Percentiles rank a stretch among this genome's conserved stretches.
These are phyloP conservation scores for Excalfactoria chinensis DNA, from an alignment of 2,113 vertebrate genomes.

Conservation along the genomic window DNA sequence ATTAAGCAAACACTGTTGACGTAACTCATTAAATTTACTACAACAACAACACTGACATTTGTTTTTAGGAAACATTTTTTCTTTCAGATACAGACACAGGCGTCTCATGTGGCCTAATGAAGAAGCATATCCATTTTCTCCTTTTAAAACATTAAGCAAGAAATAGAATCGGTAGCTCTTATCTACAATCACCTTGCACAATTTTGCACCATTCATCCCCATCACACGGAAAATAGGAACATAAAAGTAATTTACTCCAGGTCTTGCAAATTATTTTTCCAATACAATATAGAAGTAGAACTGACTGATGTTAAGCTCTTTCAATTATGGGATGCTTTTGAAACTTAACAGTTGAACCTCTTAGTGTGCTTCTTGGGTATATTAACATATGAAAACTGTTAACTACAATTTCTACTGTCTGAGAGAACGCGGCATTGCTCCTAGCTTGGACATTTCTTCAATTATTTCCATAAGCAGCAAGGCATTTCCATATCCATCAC, in stretches of 20 bases:
- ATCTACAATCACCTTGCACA: not conserved
- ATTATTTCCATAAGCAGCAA: not conserved
- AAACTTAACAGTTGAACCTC: not conserved
- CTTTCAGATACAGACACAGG: not conserved
- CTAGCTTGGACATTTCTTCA: not conserved
- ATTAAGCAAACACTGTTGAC: not conserved
- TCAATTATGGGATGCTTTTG: not conserved
- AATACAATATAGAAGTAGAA: not conserved
- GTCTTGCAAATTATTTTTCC: not conserved
- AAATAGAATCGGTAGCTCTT: not conserved
- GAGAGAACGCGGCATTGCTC: not conserved
- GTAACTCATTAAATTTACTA: not conserved
- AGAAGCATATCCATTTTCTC: not conserved
- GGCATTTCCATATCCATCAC: not conserved
- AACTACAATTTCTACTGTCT: not conserved
- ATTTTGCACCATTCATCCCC: not conserved
- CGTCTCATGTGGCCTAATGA: not conserved
- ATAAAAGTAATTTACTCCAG: not conserved
- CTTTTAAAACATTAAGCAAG: not conserved
- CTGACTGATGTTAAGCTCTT: not conserved
- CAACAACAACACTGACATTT: not conserved
- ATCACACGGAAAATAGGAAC: not conserved
- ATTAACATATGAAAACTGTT: not conserved
- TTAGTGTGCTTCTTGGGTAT: not conserved
- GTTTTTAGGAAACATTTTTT: not conserved